Base-by-base conservation (phyloP, 2,888 invertebrate species). In the Auanema freiburgensis region DNA sequence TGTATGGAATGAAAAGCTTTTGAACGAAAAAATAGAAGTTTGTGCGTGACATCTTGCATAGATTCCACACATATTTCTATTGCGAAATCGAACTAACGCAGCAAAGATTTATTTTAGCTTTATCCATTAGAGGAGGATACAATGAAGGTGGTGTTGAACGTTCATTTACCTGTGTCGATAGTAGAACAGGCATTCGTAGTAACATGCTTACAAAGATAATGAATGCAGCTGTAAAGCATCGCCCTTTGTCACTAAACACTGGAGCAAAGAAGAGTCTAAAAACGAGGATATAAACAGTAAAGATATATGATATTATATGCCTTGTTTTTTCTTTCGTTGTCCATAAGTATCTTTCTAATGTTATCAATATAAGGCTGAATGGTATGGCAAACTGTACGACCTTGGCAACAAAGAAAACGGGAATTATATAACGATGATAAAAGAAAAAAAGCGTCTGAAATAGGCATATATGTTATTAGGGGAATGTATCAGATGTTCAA, bases 331-430 rank as follows among this genome's bases (percentile, higher is more conserved):
- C 72, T 5, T 59, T 56, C 3, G 72, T 66, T 12, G 76, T 76
- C 76, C 76, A 76, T 5, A 73, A 57, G 58, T 71, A 76, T 65
- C 76, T 42, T 41, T 76, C 76, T 16, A 73, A 67, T n/a, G 76
- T 76, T 12, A 74, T 74, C 8, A 74, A 57, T 55, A 76, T 76
- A 0, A 76, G 66, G 18, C 74, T 67, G 61, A 72, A 76, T 12
- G 76, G 76, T 42, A 76, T 76, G 2, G 74, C 74, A 50, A 76
- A 76, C 61, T 76, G 76, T 14, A 74, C 73, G 40, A 74, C 74
- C 62, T 72, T 71, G 12, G 72, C 67, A 21, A 74, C 44, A 56
- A 71, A 74, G 66, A 74, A 74, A 2, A 74, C 66, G 3, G 71
- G 65, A 6, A 72, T 66, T 33, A 76, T 69, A 65, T 74, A 74